Evolutionary conservation across 1,140 invertebrate species (phyloP), one percentile per base, ranked within the genome.

Genomic region (Bacillus rossius): DNA sequence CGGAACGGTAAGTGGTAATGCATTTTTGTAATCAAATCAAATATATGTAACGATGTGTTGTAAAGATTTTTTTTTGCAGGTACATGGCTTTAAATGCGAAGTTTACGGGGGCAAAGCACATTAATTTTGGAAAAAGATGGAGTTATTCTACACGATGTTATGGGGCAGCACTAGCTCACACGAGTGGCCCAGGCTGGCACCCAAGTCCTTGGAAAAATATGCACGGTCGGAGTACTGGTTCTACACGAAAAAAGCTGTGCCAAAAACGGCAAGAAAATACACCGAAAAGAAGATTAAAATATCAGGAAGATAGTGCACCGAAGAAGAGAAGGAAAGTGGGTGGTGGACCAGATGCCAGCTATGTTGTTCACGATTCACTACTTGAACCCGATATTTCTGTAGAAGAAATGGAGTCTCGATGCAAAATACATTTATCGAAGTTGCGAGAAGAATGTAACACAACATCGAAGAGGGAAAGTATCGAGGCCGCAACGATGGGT

Each of bases 1-100:
- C 49, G 8, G 49, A 51, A 37, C 49, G 10, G 29, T 34, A 10
- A 34, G 29, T 34, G 29, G 29, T 34, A 34, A 7, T 34, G 4
- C 10, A 34, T 34, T 34, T 34, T 34, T 34, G 29, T 10, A 7
- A 34, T 34, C 10, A 34, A 34, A 34, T 34, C n/a, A n/a, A n/a
- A 10, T 34, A 34, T 10, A 7, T 34, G 4, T 34, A 34, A 34
- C 29, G 10, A 34, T n/a, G n/a, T n/a, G n/a, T 34, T 34, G 10
- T 10, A 34, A 34, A 34, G 4, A 10, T 34, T 34, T 34, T 34
- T 4, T 10, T 34, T 7, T 34, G 29, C 29, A 34, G 29, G 16
- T 51, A 22, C 25, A 51, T 51, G 49, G 29, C 17, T 8, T 51
- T 51, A 26, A 26, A 22, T n/a, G 49, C 49, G 38, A 51, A 51